Evolutionary conservation across 2,888 invertebrate genomes (phyloP), one percentile per base, ranked within the genome.

Genomic region (Metopia argyrocephala): DNA sequence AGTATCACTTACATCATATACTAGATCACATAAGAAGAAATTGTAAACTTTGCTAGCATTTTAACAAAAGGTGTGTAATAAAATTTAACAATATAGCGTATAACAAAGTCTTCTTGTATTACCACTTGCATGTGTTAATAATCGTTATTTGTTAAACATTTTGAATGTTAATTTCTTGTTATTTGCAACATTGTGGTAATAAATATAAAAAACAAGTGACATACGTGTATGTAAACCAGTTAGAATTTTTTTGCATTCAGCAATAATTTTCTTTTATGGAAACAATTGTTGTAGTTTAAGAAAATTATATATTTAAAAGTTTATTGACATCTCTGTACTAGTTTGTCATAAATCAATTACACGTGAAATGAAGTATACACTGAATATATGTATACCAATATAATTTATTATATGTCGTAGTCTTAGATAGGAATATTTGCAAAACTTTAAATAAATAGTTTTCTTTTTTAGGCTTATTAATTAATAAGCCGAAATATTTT

Each of bases 191-290:
- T 54, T 12, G 12, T 48, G 48, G n/a, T 69, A 28, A 57, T 69
- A 69, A 59, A 57, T 69, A 48, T 46, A n/a, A 18, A 48, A 59
- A 59, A 27, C 15, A 69, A 18, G 23, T 59, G 57, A 69, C 57
- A 69, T 28, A 59, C 31, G 48, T 48, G 31, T 31, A 18, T 18
- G 56, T 57, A 69, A 28, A 56, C 56, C 52, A 68, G 57, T 69
- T 57, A 28, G 21, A 48, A 7, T 45, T 38, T 46, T 57, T n/a
- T 57, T 28, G 20, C n/a, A 57, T 21, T 28, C 5, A 48, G 7
- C 21, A n/a, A 18, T n/a, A 57, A 48, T 48, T 69, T 57, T 21
- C 25, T 31, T 12, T 56, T 38, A 38, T 15, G 38, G 15, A 15
- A 45, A 45, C 23, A 54, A 54, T 12, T 25, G 21, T 50, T 25